phyloP scores from a whole-genome alignment of 2,113 vertebrate species.

The Strigops habroptila region DNA sequence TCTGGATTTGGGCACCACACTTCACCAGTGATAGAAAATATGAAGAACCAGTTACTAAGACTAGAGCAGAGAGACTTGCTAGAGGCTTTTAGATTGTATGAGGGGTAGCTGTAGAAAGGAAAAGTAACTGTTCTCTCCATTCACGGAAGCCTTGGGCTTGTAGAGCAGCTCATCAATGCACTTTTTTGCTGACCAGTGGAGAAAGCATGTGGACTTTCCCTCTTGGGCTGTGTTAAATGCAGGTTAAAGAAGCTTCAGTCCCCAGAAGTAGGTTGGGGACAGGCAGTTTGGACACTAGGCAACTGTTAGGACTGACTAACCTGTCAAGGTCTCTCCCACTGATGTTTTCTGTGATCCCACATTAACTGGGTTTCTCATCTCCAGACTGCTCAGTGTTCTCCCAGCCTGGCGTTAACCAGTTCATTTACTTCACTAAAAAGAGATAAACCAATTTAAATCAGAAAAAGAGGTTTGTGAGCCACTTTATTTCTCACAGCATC shows the following conservation, averaged over 20 bases:
- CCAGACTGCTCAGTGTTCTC: not conserved
- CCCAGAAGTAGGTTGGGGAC: not conserved
- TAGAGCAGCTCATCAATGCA: not conserved
- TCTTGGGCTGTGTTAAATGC: not conserved
- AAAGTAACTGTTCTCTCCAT: not conserved
- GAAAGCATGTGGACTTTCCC: not conserved
- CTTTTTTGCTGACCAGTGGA: not conserved
- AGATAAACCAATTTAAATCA: not conserved
- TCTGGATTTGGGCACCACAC: not conserved
- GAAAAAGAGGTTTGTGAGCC: not conserved
- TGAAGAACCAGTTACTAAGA: not conserved
- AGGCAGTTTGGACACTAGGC: not conserved
- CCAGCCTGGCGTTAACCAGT: not conserved
- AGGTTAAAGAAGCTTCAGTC: not conserved
- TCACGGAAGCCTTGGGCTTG: not conserved
- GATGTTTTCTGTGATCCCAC: not conserved
- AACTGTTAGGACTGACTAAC: not conserved
- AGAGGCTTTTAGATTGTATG: not conserved
- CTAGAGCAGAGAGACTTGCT: not conserved
- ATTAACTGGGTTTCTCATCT: not conserved
- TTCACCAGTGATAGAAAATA: not conserved
- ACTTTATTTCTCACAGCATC: not conserved
- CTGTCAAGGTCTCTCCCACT: not conserved
- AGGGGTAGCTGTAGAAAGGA: not conserved
- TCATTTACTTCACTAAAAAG: not conserved